Base-by-base conservation (phyloP, 1,140 invertebrate species). In the Cydia amplana region DNA sequence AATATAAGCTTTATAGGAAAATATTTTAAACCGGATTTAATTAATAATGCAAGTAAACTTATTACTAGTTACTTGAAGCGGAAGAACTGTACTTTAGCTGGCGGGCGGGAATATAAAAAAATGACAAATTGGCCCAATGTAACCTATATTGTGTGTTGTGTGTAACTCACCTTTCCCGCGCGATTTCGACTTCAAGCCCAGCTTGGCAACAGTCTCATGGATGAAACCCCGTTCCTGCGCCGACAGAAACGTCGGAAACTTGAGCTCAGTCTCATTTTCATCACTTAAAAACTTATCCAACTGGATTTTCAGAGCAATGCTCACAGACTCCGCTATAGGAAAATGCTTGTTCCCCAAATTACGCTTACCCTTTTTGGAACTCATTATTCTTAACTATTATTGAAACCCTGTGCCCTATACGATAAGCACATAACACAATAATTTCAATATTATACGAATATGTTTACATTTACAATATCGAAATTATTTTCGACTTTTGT, bases 151-250 rank as follows among this genome's bases (percentile, higher is more conserved):
- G 2, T 9, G 18, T 32, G 16, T 7, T 36, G 28, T n/a, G n/a
- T n/a, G n/a, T 0, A 28, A 65, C n/a, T 81, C 85, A 93, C 93
- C 93, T 88, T 92, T 91, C 78, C 92, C 92, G 80, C 92, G 87
- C 72, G 93, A 93, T 91, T 96, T 96, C 0, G 96, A 96, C 83
- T 96, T 96, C 1, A 97, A 85, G 0, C 96, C 96, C 76, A 96
- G 87, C 77, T 94, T 91, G 5, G 85, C 88, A 2, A 94, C 95
- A 20, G 95, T 91, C 77, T 94, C 91, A 88, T 97, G 97, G 72
- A 97, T 94, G 84, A 96, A 97, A n/a, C 95, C 96, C 85, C 97
- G 93, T 85, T 97, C 96, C 78, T 95, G 94, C 2, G 95, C 94
- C 23, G 94, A 96, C 49, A 97, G 94, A 9, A 96, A 96, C 6